Evolutionary conservation across 1,140 invertebrate genomes (phyloP).

Genomic region (Scaptomyza hsui): DNA sequence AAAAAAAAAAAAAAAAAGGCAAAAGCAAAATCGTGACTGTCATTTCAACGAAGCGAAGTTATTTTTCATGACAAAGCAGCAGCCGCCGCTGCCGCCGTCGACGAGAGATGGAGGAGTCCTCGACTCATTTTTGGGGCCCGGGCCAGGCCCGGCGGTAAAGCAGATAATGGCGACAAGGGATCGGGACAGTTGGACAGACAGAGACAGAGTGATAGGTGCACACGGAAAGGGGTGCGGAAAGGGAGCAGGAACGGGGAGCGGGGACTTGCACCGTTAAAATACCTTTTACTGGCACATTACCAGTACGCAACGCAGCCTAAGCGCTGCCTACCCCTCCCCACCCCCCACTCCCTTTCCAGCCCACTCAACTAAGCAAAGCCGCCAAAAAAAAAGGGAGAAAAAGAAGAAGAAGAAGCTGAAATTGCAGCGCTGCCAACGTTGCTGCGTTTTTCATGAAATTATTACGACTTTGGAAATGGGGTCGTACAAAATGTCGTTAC

Average conservation of each 20-base stretch:
- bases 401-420: slow-evolving; percentile 15
- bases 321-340: neutral
- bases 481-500: slow-evolving; percentile 79
- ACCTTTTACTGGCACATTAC: slow-evolving; percentile 81
- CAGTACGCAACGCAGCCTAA: slow-evolving; percentile 37
- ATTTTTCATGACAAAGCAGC: slow-evolving; percentile 81
- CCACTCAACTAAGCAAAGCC: slow-evolving; percentile 13
- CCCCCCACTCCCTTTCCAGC: neutral
- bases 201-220: slow-evolving; percentile 26
- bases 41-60: slow-evolving; percentile 81
- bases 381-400: slow-evolving; percentile 9
- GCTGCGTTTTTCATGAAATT: slow-evolving; percentile 81
- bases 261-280: slow-evolving; percentile 67
- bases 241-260: neutral
- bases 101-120: slow-evolving; percentile 33
- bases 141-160: slow-evolving; percentile 36
- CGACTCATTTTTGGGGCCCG: slow-evolving; percentile 41
- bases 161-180: slow-evolving; percentile 42
- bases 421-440: slow-evolving; percentile 54
- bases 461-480: slow-evolving; percentile 78
- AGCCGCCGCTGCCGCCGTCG: neutral
- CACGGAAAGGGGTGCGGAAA: neutral
- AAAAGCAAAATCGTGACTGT: slow-evolving; percentile 76
- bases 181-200: slow-evolving; percentile 8
- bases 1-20: slow-evolving; percentile 50